phyloP scores from a whole-genome alignment of 2,888 invertebrate genomes.

The Drosophila kanekoi region DNA sequence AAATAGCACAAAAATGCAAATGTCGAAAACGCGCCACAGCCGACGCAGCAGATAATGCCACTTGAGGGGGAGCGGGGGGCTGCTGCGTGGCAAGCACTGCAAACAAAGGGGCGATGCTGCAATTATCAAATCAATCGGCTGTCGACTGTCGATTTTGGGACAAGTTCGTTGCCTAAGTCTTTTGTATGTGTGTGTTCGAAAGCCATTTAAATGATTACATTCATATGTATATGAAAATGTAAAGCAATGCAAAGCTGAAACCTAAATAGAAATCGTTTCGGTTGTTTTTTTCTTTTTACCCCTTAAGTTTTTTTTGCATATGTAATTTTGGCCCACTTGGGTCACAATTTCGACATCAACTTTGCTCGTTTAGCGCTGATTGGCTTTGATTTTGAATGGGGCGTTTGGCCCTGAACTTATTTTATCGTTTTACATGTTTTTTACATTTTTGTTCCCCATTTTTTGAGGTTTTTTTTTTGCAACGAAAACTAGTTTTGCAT shows the following conservation, averaged over 20 bases:
- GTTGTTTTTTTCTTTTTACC: constrained; percentile 21
- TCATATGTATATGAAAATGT: constrained; percentile 61
- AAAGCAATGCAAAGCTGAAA: constrained; percentile 69
- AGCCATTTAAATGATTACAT: constrained; percentile 72
- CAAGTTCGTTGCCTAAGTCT: constrained; percentile 80
- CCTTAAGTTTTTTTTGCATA: constrained; percentile 64
- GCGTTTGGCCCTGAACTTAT: constrained; percentile 73
- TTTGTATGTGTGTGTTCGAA: constrained; percentile 67
- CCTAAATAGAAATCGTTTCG: constrained; percentile 75
- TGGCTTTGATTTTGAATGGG: constrained; percentile 44
- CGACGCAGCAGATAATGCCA: too few species aligned
- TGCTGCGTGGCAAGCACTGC: too few species aligned
- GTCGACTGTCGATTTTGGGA: constrained; percentile 66
- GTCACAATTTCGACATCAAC: constrained; percentile 63
- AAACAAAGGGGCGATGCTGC: constrained; percentile 70
- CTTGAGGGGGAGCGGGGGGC: too few species aligned
- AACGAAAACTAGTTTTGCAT: constrained; percentile 61
- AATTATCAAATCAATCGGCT: constrained; percentile 72
- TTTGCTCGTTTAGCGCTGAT: constrained; percentile 30
- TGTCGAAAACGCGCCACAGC: too few species aligned
- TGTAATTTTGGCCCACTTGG: constrained; percentile 59
- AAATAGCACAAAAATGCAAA: too few species aligned
- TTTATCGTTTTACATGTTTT: constrained; percentile 16
- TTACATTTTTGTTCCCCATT: not conserved
- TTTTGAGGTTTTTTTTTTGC: constrained; percentile 28